phyloP scores from a whole-genome alignment of 2,113 vertebrate species.

The Melospiza georgiana region DNA sequence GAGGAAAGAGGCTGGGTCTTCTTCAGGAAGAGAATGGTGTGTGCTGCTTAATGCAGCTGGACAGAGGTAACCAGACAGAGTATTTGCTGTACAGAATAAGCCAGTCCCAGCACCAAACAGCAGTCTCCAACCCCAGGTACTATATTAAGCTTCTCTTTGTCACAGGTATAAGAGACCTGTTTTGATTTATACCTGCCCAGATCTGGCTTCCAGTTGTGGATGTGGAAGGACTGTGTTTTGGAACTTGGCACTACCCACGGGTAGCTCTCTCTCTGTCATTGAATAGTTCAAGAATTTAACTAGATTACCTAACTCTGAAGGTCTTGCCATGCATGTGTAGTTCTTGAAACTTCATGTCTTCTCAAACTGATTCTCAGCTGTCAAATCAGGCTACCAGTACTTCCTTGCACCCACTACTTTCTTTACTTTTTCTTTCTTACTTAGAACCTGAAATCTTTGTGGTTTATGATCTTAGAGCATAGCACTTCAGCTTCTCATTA shows the following conservation, averaged over 20 bases:
- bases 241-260: not conserved
- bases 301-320: not conserved
- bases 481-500: not conserved
- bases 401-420: not conserved
- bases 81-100: not conserved
- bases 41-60: not conserved
- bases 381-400: not conserved
- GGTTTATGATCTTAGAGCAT: not conserved
- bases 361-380: not conserved
- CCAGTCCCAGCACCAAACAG: not conserved
- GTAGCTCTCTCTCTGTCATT: not conserved
- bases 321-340: not conserved
- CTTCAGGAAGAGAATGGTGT: not conserved
- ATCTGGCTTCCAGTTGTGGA: not conserved
- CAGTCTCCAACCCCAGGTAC: fast-evolving
- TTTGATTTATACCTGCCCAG: not conserved
- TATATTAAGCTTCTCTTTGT: not conserved
- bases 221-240: not conserved
- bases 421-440: not conserved
- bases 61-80: not conserved
- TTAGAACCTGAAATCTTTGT: not conserved
- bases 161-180: not conserved
- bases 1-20: not conserved
- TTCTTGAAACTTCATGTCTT: not conserved
- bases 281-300: not conserved